These are phyloP conservation scores for Thera britannica DNA, from an alignment of 2,888 invertebrate genomes.

Conservation along the genomic window DNA sequence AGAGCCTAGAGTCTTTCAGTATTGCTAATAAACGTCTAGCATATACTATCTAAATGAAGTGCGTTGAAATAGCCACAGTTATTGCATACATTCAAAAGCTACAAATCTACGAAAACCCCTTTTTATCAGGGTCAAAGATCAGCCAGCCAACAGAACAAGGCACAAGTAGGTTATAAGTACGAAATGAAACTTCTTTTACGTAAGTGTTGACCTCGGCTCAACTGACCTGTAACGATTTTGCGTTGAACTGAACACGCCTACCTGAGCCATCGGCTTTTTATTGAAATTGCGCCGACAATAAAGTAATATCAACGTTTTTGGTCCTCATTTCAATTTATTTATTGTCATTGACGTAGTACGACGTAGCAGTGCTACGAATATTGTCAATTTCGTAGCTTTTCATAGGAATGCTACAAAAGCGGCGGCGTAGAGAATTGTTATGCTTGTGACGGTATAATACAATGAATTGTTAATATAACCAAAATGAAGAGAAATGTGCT, in stretches of 20 bases:
- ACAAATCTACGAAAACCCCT: background rate
- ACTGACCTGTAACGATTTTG: constrained; percentile 43
- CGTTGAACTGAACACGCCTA: constrained; percentile 35
- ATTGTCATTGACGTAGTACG: constrained; percentile 6
- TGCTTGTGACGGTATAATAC: too few species aligned
- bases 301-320: background rate
- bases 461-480: too few species aligned
- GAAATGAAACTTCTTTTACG: constrained; percentile 25
- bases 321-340: background rate
- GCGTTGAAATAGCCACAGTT: background rate
- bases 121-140: background rate
- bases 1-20: too few species aligned
- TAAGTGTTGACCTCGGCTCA: constrained; percentile 39
- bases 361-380: constrained; percentile 8
- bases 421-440: too few species aligned
- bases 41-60: too few species aligned
- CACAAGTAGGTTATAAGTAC: constrained; percentile 17
- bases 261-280: constrained; percentile 31
- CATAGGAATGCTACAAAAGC: too few species aligned
- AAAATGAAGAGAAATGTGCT: too few species aligned
- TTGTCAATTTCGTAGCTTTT: background rate
- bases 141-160: background rate
- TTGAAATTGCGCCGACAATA: constrained; percentile 22
- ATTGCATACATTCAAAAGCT: background rate
- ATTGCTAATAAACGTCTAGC: too few species aligned